phyloP scores from a whole-genome alignment of 2,797 vertebrate genomes.

The Ctenosaura bakeri region DNA sequence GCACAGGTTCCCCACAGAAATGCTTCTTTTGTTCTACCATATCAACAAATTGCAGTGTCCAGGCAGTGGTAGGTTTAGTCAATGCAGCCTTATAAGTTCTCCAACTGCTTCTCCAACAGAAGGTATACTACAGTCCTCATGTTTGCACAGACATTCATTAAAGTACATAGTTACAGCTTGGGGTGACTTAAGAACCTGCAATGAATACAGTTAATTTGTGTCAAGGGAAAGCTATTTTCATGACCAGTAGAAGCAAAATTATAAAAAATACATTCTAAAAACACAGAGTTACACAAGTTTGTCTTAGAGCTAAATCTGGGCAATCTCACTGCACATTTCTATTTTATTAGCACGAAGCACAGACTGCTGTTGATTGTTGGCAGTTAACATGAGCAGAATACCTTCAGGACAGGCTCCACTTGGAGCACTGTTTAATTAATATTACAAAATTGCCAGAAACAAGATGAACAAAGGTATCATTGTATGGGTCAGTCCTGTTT shows the following conservation, averaged over 20 bases:
- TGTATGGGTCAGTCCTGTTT: not conserved
- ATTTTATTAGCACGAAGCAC: not conserved
- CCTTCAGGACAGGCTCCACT: not conserved
- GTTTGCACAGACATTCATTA: not conserved
- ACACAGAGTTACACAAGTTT: not conserved
- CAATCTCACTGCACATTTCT: not conserved
- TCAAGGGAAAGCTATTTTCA: not conserved
- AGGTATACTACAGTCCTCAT: no score
- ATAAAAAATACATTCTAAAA: not conserved
- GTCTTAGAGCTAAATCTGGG: not conserved
- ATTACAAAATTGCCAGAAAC: not conserved
- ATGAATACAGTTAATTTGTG: not conserved
- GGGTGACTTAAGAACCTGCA: no score
- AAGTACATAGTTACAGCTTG: not conserved
- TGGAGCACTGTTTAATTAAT: not conserved
- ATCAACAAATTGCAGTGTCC: no score
- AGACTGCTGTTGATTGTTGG: not conserved
- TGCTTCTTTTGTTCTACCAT: no score
- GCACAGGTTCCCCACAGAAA: no score
- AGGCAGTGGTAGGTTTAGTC: no score
- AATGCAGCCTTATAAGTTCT: no score
- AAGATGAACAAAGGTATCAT: not conserved
- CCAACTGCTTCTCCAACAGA: no score
- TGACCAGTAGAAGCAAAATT: not conserved
- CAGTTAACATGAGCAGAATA: not conserved